Evolutionary conservation across 2,888 invertebrate genomes (phyloP), one percentile per base, ranked within the genome.

Genomic region (Tenthredo livida): DNA sequence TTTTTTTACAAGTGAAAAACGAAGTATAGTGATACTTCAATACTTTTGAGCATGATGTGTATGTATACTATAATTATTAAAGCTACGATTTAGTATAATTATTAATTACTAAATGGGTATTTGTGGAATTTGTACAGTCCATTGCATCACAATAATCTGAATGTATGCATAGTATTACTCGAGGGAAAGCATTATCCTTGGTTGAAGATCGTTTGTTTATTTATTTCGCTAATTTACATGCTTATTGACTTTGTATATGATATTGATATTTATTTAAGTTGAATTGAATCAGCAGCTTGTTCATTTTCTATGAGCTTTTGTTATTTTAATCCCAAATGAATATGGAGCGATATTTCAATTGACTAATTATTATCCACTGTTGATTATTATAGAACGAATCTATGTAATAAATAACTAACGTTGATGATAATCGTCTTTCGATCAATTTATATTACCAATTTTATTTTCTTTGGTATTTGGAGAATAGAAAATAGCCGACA

Each of bases 91-190:
- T 15, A 73, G 72, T 73, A 21, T 43, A 73, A 43, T 73, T 73
- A 43, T 21, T 40, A 4, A 40, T 73, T 43, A 43, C 43, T 40
- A 1, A 40, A 54, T 54, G 33, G 54, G 29, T 77, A 77, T 33
- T 77, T 33, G 21, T 77, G 54, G 29, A 77, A 77, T 73, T 54
- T 54, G 33, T 77, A 77, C 50, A 77, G 47, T 17, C 21, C 12
- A 75, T 75, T 50, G 17, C 25, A 47, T 73, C 15, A 50, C 29
- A 50, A 47, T 33, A 29, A 33, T 33, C n/a, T 7, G 54, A 40
- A 33, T 54, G 1, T 77, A 33, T 50, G 15, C 40, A n/a, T 50
- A 33, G 54, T 50, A 77, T 77, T 54, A 77, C 54, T 54, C 17
- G 10, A 77, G 7, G n/a, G 54, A 25, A 17, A 37, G 15, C 0